Conservation (phyloP, 2,888 invertebrate genomes). For the Diaprepes abbreviatus region DNA sequence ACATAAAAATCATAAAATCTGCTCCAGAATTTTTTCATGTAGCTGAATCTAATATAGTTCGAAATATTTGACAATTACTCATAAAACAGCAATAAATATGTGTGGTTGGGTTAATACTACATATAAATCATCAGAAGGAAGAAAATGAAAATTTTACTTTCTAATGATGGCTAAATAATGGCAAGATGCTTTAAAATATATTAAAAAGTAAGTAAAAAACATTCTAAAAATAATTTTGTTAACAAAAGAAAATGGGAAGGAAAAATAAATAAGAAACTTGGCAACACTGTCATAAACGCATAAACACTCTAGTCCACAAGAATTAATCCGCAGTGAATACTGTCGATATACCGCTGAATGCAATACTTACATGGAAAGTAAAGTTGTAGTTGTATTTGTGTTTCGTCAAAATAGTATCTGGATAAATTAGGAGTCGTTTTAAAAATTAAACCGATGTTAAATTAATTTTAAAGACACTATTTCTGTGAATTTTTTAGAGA, state of each 20-base stretch:
- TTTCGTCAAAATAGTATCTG: neutral
- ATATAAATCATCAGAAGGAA: no score
- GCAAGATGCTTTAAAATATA: no score
- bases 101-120: no score
- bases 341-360: conserved; percentile 19
- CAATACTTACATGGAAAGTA: conserved; percentile 7
- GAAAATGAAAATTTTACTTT: no score
- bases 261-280: conserved; percentile 17
- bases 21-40: no score
- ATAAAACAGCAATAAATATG: no score
- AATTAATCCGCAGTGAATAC: conserved; percentile 17
- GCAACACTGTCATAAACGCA: conserved; percentile 30
- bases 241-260: neutral
- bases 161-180: no score
- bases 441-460: neutral
- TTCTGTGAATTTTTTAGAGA: neutral
- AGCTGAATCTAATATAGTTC: no score
- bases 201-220: no score
- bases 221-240: neutral
- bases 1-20: no score
- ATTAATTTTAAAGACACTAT: neutral
- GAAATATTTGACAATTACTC: no score
- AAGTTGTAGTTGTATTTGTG: neutral
- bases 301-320: conserved; percentile 35
- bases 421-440: neutral